A percentile compares a stretch with the other conserved stretches of the same genome.
phyloP scores from a whole-genome alignment of 2,797 vertebrate species.

The Chelon auratus region DNA sequence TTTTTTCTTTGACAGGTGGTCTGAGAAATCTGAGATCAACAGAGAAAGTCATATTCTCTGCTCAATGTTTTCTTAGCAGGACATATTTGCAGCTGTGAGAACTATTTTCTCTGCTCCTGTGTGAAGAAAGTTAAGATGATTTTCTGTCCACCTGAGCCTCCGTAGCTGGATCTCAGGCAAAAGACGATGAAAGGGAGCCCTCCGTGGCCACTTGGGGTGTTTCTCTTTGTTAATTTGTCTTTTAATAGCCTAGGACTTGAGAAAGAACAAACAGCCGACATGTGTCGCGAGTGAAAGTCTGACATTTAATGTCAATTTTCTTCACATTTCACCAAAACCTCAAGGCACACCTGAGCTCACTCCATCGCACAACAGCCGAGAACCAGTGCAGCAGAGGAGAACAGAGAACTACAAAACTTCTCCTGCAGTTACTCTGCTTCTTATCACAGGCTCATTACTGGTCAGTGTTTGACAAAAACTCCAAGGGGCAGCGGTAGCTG shows the following conservation, averaged over 20 bases:
- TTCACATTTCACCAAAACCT: constrained; percentile 50
- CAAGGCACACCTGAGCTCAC: constrained; percentile 69
- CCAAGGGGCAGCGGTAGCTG: constrained; percentile 54
- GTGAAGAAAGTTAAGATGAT: constrained; percentile 19
- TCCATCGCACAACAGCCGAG: constrained; percentile 42
- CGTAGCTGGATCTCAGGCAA: constrained; percentile 13
- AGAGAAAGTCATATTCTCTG: constrained; percentile 42
- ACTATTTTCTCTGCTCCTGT: constrained; percentile 31
- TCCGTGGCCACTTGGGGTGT: constrained; percentile 3
- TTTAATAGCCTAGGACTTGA: constrained; percentile 10
- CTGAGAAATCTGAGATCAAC: constrained; percentile 38
- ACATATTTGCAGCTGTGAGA: constrained; percentile 39
- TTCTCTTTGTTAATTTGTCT: constrained; percentile 35
- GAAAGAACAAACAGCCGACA: constrained; percentile 23
- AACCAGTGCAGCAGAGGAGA: constrained; percentile 39
- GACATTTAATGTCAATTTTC: constrained; percentile 56
- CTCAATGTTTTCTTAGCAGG: constrained; percentile 30
- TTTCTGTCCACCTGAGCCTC: constrained; percentile 33
- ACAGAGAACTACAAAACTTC: constrained; percentile 47
- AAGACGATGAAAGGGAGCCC: constrained; percentile 18
- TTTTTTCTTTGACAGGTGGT: constrained; percentile 37
- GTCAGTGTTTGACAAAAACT: constrained; percentile 62
- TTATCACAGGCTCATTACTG: constrained; percentile 67
- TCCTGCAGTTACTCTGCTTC: constrained; percentile 61
- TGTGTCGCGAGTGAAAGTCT: constrained; percentile 4